Evolutionary conservation across 2,797 vertebrate species (phyloP).

Genomic region (Enteromius argenteus): DNA sequence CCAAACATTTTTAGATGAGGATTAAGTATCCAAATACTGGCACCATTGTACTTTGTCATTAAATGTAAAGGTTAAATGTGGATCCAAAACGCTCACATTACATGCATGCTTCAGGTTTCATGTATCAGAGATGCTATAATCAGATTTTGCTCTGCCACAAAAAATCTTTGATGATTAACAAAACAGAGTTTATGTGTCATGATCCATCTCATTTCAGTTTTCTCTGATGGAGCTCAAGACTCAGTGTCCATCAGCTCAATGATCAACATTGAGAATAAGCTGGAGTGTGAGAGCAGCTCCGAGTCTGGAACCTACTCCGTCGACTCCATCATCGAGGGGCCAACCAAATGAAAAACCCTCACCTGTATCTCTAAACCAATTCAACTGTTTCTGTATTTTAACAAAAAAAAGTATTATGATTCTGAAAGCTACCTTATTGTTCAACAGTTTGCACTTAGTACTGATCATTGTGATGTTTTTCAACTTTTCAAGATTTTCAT

Average conservation of each 20-base stretch:
- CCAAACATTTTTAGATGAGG: neutral
- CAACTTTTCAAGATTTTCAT: neutral
- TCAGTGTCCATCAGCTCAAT: slow-evolving; percentile 82
- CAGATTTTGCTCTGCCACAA: neutral
- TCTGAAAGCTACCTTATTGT: neutral
- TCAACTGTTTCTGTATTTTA: neutral
- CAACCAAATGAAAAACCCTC: slow-evolving; percentile 69
- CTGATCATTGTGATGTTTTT: slow-evolving; percentile 5
- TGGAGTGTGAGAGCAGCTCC: slow-evolving; percentile 78
- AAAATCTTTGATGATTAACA: neutral
- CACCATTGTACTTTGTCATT: neutral
- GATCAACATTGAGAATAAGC: slow-evolving; percentile 78
- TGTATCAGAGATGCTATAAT: neutral
- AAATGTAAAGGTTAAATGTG: neutral
- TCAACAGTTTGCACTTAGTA: neutral
- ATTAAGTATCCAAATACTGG: slow-evolving; percentile 5
- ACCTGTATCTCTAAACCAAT: neutral
- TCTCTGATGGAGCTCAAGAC: slow-evolving; percentile 82
- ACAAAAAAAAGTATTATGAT: neutral
- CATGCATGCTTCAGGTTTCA: slow-evolving; percentile 7
- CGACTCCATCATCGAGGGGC: slow-evolving; percentile 76
- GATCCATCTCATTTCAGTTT: slow-evolving; percentile 77
- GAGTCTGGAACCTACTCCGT: slow-evolving; percentile 79
- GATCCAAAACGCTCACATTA: neutral
- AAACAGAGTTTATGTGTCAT: slow-evolving; percentile 23